Base-by-base conservation (phyloP, 2,888 invertebrate species). In the Leptothorax acervorum region DNA sequence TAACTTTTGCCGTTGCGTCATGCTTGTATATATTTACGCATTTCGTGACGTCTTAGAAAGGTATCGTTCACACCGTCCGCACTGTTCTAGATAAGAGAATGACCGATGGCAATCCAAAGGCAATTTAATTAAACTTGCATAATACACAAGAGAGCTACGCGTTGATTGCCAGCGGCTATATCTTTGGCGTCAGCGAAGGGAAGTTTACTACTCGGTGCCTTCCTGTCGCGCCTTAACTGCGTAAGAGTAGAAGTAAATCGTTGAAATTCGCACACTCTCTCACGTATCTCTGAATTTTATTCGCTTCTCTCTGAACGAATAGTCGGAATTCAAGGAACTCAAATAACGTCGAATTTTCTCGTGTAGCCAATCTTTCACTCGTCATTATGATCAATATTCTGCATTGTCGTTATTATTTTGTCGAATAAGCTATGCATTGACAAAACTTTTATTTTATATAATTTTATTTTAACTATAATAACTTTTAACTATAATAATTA, bases 71-170 rank as follows among this genome's bases (percentile, higher is more conserved):
- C 18, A 9, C 0, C 8, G 9, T 6, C 3, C 23, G 4, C 12
- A 5, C 5, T 12, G 2, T 31, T 31, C 9, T n/a, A 4, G 4
- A 3, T n/a, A 35, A 71, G 23, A 28, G 12, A 73, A 35, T 79
- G 45, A 57, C 23, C 23, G 35, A 28, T 60, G 5, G 66, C 48
- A 68, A 84, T 82, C 35, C 66, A 28, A 82, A 88, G 83, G 75
- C 86, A 88, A 92, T 91, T 93, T 92, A 92, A 93, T 93, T 92
- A 91, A 91, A 88, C 83, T 87, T 90, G 89, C 88, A 89, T 90
- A 92, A 92, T 90, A 86, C 85, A 81, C 78, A 65, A 83, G 87
- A 85, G 84, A 81, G 79, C 51, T 71, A 68, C 65, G 51, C 85
- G 84, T 74, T 90, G 90, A 93, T 93, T 92, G 89, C 85, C 87